Conservation (phyloP, 2,797 vertebrate species). For the Hippopotamyrus pictus region DNA sequence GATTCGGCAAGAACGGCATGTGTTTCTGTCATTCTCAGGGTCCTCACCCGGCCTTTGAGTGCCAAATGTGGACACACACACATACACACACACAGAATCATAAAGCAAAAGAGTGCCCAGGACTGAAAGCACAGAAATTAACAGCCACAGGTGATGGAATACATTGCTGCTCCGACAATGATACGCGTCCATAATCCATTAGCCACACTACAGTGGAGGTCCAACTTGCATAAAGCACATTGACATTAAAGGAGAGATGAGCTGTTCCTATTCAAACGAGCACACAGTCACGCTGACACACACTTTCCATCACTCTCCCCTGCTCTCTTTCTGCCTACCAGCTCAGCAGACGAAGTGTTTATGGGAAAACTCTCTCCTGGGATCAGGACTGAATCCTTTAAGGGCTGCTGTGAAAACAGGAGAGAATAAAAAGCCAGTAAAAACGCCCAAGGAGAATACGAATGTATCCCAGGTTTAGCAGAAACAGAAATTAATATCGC, state of each 20-base stretch:
- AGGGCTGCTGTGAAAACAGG: neutral
- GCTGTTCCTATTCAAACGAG: neutral
- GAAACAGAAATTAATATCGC: neutral
- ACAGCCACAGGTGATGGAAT: neutral
- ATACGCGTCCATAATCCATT: conserved; percentile 11
- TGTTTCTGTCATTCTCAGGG: conserved; percentile 10
- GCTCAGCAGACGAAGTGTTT: conserved; percentile 37
- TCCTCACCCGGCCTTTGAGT: neutral
- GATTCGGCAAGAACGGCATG: neutral
- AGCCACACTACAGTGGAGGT: neutral
- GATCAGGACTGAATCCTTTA: neutral
- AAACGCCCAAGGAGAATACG: neutral
- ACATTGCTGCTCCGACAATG: neutral
- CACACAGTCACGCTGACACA: neutral
- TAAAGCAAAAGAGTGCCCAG: conserved; percentile 24
- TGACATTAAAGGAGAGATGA: neutral
- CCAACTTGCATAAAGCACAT: neutral
- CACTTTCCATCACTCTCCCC: neutral
- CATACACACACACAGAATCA: conserved; percentile 30
- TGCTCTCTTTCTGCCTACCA: conserved; percentile 16
- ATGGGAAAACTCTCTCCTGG: conserved; percentile 33
- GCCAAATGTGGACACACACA: neutral
- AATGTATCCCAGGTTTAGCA: neutral
- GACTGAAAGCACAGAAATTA: neutral
- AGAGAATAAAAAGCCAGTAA: neutral